Evolutionary conservation across 2,888 invertebrate genomes (phyloP).

Genomic region (Euproctis similis): DNA sequence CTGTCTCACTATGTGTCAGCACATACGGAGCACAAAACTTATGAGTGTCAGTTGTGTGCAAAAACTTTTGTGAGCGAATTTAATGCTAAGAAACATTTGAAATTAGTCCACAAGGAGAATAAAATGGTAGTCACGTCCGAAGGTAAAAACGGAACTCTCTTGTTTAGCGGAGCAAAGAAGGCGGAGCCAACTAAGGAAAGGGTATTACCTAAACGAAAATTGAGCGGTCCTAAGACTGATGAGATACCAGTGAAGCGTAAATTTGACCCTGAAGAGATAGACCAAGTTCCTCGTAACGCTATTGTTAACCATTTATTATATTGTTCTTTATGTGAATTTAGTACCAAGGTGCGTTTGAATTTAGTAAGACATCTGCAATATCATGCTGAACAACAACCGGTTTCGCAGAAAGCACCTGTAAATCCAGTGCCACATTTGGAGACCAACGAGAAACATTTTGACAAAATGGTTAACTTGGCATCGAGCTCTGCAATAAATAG

Average conservation of each 20-base stretch:
- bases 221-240: conserved; percentile 11
- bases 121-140: conserved; percentile 4
- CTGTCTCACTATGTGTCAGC: conserved; percentile 32
- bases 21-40: conserved; percentile 15
- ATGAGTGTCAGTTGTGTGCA: conserved; percentile 32
- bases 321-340: conserved; percentile 81
- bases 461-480: conserved; percentile 89
- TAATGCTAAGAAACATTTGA: conserved; percentile 31
- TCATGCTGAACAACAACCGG: conserved; percentile 79
- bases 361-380: conserved; percentile 81
- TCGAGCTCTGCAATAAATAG: conserved; percentile 75
- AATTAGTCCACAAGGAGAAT: conserved; percentile 21
- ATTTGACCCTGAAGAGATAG: conserved; percentile 78
- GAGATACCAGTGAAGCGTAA: conserved; percentile 36
- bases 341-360: conserved; percentile 82
- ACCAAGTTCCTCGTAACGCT: conserved; percentile 78
- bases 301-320: conserved; percentile 77
- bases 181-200: conserved; percentile 5
- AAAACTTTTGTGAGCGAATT: background rate
- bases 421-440: conserved; percentile 89
- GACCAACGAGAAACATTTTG: conserved; percentile 86
- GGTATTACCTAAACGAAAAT: conserved; percentile 22
- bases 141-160: conserved; percentile 1
- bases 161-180: conserved; percentile 1
- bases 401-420: conserved; percentile 81